phyloP scores from a whole-genome alignment of 1,140 invertebrate species.

The Hylaeus anthracinus region DNA sequence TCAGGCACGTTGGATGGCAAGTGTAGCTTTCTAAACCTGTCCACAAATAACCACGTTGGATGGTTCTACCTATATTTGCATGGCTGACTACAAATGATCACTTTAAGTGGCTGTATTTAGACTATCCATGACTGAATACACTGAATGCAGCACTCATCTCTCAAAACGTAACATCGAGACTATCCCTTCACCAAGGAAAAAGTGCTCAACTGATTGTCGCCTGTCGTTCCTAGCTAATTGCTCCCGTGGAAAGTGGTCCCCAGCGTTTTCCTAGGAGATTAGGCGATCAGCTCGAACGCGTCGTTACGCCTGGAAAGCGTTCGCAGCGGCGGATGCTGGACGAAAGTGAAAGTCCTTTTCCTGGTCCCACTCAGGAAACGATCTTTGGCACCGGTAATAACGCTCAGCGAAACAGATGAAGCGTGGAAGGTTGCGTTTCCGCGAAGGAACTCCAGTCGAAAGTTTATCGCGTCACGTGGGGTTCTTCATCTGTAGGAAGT shows the following conservation, averaged over 20 bases:
- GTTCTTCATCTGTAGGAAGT: background rate
- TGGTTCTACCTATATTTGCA: no score
- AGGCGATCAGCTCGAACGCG: conserved; percentile 43
- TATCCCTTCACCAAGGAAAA: background rate
- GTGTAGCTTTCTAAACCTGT: no score
- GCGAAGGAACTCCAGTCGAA: background rate
- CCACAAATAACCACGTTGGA: no score
- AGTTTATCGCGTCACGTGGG: background rate
- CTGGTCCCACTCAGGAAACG: conserved; percentile 49
- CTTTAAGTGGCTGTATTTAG: no score
- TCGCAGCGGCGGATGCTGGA: conserved; percentile 50
- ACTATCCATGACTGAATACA: no score
- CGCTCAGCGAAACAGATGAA: conserved; percentile 20
- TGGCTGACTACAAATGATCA: no score
- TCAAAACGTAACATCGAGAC: no score
- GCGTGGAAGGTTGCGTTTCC: conserved; percentile 8
- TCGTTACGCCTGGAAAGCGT: conserved; percentile 49
- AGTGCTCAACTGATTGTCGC: background rate
- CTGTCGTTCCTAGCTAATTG: conserved; percentile 26
- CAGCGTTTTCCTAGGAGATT: conserved; percentile 37
- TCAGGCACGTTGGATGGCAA: no score
- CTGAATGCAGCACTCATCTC: no score
- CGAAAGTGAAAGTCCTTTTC: conserved; percentile 64
- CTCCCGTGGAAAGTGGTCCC: conserved; percentile 36
- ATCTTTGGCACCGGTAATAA: conserved; percentile 38